Evolutionary conservation across 2,797 vertebrate species (phyloP), one percentile per base, ranked within the genome.

Genomic region (Microctenopoma steveboyesi): DNA sequence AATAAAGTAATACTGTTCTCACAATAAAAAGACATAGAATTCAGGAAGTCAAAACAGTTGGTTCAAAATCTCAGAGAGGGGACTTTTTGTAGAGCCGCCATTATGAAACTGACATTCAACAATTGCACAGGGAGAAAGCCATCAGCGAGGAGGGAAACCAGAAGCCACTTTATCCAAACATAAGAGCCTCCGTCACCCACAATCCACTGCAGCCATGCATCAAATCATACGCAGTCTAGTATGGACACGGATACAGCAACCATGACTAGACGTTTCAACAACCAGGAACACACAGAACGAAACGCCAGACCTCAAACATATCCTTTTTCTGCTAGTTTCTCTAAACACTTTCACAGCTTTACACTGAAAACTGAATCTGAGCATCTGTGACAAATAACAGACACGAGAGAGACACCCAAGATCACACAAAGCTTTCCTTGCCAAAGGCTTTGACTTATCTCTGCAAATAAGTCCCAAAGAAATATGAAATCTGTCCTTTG

Each of bases 71-170:
- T 6, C 8, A 39, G 7, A 37, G 56, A 11, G 3, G 28, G 37
- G 16, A 10, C n/a, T 25, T 65, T 33, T 62, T 30, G 55, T 14
- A 10, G n/a, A 46, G 47, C 16, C 5, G 1, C 51, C 72, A 69
- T 69, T 72, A 69, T 76, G 33, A 79, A 69, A 55, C 22, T 16
- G 51, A 48, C 18, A 42, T 64, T 57, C 4, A 61, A 56, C 47
- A 51, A 16, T 13, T 7, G 22, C 61, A 54, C 18, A 2, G 37
- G 35, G 11, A 62, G 56, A 62, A n/a, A 64, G 45, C n/a, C 8
- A 30, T 54, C 60, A 49, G 16, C 1, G 10, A 53, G 9, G 0
- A 58, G 5, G 10, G 68, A 58, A n/a, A 12, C 7, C n/a, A 46
- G 39, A 8, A 1, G 35, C 12, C 5, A 7, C 15, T 35, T 64